Evolutionary conservation across 2,797 vertebrate genomes (phyloP).

Genomic region (Enteromius fasciolatus): DNA sequence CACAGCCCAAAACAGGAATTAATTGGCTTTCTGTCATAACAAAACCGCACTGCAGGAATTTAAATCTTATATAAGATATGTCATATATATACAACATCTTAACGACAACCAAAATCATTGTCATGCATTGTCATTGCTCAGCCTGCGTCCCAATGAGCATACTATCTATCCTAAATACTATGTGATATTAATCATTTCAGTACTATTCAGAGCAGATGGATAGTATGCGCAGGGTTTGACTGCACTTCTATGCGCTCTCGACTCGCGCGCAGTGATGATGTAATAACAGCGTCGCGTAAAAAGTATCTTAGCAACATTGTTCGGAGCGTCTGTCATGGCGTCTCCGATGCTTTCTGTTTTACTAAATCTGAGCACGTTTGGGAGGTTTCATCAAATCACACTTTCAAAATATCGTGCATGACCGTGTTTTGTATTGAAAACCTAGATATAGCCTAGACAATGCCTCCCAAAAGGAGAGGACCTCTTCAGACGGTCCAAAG

Average conservation of each 20-base stretch:
- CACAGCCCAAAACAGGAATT: background rate
- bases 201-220: too few species aligned
- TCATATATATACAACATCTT: background rate
- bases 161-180: too few species aligned
- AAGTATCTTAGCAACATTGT: slow-evolving; percentile 32
- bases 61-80: background rate
- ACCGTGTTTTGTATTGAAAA: background rate
- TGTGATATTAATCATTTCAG: too few species aligned
- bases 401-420: background rate
- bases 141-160: too few species aligned
- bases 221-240: too few species aligned
- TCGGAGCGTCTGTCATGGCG: slow-evolving; percentile 28
- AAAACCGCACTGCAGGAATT: background rate
- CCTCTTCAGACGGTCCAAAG: slow-evolving; percentile 71
- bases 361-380: background rate
- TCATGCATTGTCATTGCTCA: too few species aligned
- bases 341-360: background rate
- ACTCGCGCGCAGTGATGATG: slow-evolving; percentile 20
- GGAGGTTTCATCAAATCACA: background rate
- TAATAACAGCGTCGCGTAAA: background rate
- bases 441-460: too few species aligned
- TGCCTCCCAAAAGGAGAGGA: slow-evolving; percentile 75
- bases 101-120: background rate
- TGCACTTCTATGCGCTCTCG: background rate
- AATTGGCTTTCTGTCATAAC: background rate